Conservation (phyloP, 2,113 vertebrate genomes). For the Arenaria interpres region DNA sequence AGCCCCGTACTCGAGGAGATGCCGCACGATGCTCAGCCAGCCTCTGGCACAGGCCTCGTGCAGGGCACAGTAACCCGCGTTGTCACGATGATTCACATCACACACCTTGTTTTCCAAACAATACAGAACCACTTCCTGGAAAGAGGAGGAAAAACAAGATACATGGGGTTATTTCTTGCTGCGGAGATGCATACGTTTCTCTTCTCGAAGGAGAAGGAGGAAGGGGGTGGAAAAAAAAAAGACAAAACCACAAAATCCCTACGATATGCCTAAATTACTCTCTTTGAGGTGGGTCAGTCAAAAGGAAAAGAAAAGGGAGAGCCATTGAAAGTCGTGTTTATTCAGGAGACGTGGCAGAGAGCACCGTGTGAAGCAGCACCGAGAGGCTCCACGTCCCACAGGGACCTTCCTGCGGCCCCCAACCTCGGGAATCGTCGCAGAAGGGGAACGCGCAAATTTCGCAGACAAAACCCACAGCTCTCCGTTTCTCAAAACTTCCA, state of each 20-base stretch:
- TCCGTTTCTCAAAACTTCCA: constrained; percentile 14
- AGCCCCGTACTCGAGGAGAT: constrained; percentile 90
- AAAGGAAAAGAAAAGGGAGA: background rate
- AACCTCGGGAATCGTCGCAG: background rate
- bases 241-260: background rate
- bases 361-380: background rate
- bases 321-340: background rate
- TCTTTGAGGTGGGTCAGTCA: background rate
- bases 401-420: background rate
- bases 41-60: constrained; percentile 92
- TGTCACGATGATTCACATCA: constrained; percentile 93
- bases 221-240: accelerated
- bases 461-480: background rate
- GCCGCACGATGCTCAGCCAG: constrained; percentile 90
- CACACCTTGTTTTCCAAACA: constrained; percentile 91
- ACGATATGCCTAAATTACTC: background rate
- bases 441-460: background rate
- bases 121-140: constrained; percentile 92
- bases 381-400: background rate
- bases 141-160: background rate
- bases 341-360: background rate
- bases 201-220: background rate
- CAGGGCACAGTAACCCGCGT: constrained; percentile 92
- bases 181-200: background rate
- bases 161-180: background rate